Base-by-base conservation (phyloP, 2,888 invertebrate genomes). In the Eustalomyia histrio region DNA sequence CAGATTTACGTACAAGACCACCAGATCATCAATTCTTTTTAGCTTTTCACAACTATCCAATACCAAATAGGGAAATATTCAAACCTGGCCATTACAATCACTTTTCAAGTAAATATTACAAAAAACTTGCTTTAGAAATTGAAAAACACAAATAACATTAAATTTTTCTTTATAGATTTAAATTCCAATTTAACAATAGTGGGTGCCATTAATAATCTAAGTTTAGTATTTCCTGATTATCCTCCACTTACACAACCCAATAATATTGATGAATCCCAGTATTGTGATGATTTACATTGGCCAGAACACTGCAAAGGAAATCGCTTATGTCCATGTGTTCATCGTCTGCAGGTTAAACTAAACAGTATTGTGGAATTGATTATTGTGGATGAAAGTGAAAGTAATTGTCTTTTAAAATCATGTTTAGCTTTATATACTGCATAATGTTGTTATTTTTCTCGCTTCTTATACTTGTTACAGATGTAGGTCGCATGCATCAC, bases 171-270 rank as follows among this genome's bases (percentile, higher is more conserved):
- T 65, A 5, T 53, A 88, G 88, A 87, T 76, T 64, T 84, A 0
- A 60, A 74, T n/a, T 58, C 58, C 0, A 86, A 87, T 73, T 7
- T 84, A n/a, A 87, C 84, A 0, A 72, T 87, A n/a, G 84, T 87
- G 9, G 93, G 92, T 55, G 93, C 92, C 83, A 93, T 93, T 18
- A 95, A 96, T 88, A 94, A 95, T 67, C 93, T 95, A 18, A 94
- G 95, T 9, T 94, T 96, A 88, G 93, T 93, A 39, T 95, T 94
- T 86, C 96, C 97, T 0, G 92, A 95, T 1, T 95, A 95, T 0
- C 96, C 97, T 0, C 91, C 96, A 52, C 91, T 97, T 79, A 95
- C 95, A 1, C 96, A 97, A 87, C 85, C 84, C 10, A 79, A 82
- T 39, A 83, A 87, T 79, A 85, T 89, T 73, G 85, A 87, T 72